Conservation (phyloP, 2,888 invertebrate genomes). For the Cantharis lateralis region DNA sequence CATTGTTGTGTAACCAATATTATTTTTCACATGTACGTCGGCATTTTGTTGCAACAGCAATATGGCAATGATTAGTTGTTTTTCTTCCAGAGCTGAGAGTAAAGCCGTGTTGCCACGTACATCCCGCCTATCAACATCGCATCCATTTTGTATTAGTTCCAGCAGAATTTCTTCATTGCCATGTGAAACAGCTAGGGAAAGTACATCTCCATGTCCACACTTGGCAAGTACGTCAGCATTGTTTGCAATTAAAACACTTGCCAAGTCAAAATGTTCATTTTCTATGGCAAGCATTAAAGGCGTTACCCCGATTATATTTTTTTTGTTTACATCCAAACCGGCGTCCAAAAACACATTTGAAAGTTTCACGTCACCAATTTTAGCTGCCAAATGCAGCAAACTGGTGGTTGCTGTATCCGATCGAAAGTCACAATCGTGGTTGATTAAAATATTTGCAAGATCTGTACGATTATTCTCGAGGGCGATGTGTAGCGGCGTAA, state of each 20-base stretch:
- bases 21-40: neutral
- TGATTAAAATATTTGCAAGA: neutral
- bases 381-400: neutral
- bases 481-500: neutral
- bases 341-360: neutral
- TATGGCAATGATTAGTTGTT: neutral
- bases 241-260: neutral
- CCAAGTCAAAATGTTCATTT: neutral
- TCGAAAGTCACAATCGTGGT: neutral
- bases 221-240: neutral
- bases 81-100: neutral
- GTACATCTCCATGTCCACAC: too few species aligned
- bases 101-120: neutral
- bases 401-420: neutral
- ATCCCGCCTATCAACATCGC: neutral
- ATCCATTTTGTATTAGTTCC: neutral
- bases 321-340: neutral
- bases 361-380: neutral
- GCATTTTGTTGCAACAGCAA: neutral
- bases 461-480: neutral
- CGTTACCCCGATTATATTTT: neutral
- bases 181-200: neutral
- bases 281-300: neutral
- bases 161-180: neutral
- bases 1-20: neutral